Conservation (phyloP, 2,113 vertebrate species). For the Geococcyx californianus region DNA sequence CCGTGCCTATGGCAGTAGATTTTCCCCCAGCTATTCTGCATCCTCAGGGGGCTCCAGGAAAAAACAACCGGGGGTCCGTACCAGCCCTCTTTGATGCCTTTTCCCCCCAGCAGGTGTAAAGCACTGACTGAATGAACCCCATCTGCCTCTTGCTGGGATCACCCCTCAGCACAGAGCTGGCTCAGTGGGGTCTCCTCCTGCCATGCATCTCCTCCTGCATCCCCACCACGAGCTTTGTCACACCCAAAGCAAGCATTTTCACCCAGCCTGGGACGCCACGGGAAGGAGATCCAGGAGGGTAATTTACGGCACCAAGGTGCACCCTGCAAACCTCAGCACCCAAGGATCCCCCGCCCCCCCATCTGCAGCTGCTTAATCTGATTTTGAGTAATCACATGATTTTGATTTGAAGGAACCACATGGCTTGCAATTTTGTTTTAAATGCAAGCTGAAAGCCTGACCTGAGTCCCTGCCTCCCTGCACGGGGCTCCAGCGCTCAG, state of each 20-base stretch:
- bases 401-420: neutral
- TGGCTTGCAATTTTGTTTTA: neutral
- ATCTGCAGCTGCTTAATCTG: neutral
- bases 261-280: neutral
- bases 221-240: neutral
- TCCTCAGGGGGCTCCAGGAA: neutral
- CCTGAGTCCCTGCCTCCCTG: neutral
- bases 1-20: neutral
- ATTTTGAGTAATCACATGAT: neutral
- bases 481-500: neutral
- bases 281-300: neutral
- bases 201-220: no score
- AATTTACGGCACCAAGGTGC: neutral
- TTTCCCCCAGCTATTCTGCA: neutral
- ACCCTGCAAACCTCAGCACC: neutral
- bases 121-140: neutral
- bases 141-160: neutral
- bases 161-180: neutral
- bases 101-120: neutral
- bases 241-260: neutral
- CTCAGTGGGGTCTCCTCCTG: neutral
- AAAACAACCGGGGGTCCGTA: neutral
- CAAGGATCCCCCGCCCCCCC: neutral
- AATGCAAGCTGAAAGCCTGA: neutral
- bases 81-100: neutral